Conservation (phyloP, 2,888 invertebrate genomes). For the Pachliopta kotzebuea region DNA sequence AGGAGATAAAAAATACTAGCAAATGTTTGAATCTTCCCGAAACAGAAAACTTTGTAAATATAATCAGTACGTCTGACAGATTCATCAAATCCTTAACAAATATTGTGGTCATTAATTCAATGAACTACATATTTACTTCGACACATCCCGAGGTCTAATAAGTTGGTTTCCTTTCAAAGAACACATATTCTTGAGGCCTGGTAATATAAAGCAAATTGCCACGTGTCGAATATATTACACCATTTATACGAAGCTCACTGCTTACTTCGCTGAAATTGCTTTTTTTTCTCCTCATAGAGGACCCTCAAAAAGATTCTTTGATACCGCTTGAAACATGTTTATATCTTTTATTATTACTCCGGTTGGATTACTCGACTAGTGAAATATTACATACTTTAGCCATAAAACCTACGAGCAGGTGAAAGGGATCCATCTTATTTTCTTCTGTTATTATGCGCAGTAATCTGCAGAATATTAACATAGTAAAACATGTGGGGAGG, state of each 20-base stretch:
- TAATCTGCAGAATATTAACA: too few species aligned
- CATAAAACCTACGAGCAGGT: too few species aligned
- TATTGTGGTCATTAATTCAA: background rate
- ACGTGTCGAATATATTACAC: constrained; percentile 1
- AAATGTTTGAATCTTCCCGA: too few species aligned
- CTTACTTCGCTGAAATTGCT: background rate
- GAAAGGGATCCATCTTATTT: too few species aligned
- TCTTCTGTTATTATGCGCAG: too few species aligned
- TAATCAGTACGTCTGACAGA: background rate
- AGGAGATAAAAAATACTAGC: too few species aligned
- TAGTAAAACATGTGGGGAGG: too few species aligned
- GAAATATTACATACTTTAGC: too few species aligned
- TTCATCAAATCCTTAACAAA: background rate
- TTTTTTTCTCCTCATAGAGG: background rate
- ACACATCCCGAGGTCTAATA: background rate
- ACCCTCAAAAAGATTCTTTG: too few species aligned
- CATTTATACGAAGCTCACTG: constrained; percentile 1
- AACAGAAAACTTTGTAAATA: too few species aligned
- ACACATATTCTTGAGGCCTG: background rate
- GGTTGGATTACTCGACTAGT: background rate
- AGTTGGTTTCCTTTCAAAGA: background rate
- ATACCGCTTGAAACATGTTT: background rate
- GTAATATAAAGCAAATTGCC: constrained; percentile 2
- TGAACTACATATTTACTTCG: background rate
- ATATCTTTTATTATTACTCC: background rate